Evolutionary conservation across 2,113 vertebrate genomes (phyloP).

Genomic region (Sterrhoptilus dennistouni): DNA sequence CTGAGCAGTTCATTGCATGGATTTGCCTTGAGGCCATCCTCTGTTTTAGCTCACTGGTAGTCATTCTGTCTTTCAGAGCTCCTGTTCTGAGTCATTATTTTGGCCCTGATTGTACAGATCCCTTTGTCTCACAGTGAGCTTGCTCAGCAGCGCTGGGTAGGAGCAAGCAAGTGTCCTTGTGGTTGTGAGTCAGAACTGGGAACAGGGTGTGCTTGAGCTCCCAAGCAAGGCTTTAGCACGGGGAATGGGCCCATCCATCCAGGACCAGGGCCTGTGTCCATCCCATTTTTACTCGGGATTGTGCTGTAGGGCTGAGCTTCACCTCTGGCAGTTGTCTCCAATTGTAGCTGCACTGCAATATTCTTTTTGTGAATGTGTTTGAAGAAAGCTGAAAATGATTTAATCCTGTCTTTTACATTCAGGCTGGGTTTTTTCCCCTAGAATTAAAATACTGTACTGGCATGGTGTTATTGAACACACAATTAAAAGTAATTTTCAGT

Average conservation of each 20-base stretch:
- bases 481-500: background rate
- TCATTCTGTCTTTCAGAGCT: background rate
- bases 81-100: background rate
- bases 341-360: background rate
- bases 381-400: background rate
- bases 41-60: background rate
- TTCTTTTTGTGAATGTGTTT: background rate
- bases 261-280: background rate
- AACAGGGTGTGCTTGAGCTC: background rate
- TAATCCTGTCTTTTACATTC: background rate
- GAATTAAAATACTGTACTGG: background rate
- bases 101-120: background rate
- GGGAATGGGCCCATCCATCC: background rate
- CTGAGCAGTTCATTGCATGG: background rate
- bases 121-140: background rate
- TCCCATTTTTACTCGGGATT: background rate
- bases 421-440: background rate
- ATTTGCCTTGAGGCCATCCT: background rate
- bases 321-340: background rate
- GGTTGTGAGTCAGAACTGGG: background rate
- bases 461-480: background rate
- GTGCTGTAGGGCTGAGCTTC: background rate
- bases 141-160: background rate
- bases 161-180: background rate
- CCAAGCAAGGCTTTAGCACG: accelerated